These are phyloP conservation scores for Harlomillsia oculata DNA, from an alignment of 1,140 invertebrate species.

Conservation along the genomic window DNA sequence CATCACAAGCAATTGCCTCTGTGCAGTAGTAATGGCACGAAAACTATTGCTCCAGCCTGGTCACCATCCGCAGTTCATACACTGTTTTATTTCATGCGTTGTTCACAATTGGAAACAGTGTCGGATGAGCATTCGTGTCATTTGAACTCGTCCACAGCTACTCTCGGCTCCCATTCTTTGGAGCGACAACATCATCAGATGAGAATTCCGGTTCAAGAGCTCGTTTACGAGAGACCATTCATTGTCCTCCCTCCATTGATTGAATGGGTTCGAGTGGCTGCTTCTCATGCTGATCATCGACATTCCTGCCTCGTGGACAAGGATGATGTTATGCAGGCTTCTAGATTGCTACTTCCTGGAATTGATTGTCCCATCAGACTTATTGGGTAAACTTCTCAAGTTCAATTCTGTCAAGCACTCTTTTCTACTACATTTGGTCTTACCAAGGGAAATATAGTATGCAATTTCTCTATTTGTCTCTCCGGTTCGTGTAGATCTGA, in stretches of 20 bases:
- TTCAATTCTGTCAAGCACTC: neutral
- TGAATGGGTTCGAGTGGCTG: slow-evolving; percentile 74
- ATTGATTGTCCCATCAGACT: slow-evolving; percentile 75
- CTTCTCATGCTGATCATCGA: slow-evolving; percentile 71
- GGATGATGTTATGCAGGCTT: slow-evolving; percentile 79
- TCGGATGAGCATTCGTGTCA: slow-evolving; percentile 21
- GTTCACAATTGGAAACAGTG: slow-evolving; percentile 58
- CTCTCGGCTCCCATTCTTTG: slow-evolving; percentile 16
- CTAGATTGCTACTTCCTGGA: slow-evolving; percentile 65
- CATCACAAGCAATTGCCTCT: slow-evolving; percentile 38
- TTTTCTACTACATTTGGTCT: slow-evolving; percentile 4
- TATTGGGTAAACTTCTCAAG: slow-evolving; percentile 42
- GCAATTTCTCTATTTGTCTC: slow-evolving; percentile 7
- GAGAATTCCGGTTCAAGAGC: slow-evolving; percentile 53
- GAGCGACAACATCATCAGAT: slow-evolving; percentile 33
- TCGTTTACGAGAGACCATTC: slow-evolving; percentile 76
- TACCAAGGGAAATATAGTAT: too few relatives aligned
- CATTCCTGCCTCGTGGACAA: slow-evolving; percentile 66
- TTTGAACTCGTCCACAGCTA: slow-evolving; percentile 22
- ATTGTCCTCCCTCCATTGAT: slow-evolving; percentile 70
- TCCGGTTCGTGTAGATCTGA: slow-evolving; percentile 23
- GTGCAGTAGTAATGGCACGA: slow-evolving; percentile 36
- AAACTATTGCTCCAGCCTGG: slow-evolving; percentile 43
- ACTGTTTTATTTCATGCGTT: slow-evolving; percentile 61
- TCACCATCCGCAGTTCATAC: slow-evolving; percentile 61